A percentile compares a stretch with the other conserved stretches of the same genome.
Evolutionary conservation across 2,888 invertebrate genomes (phyloP).

Genomic region (Archaeoteleia sp.): DNA sequence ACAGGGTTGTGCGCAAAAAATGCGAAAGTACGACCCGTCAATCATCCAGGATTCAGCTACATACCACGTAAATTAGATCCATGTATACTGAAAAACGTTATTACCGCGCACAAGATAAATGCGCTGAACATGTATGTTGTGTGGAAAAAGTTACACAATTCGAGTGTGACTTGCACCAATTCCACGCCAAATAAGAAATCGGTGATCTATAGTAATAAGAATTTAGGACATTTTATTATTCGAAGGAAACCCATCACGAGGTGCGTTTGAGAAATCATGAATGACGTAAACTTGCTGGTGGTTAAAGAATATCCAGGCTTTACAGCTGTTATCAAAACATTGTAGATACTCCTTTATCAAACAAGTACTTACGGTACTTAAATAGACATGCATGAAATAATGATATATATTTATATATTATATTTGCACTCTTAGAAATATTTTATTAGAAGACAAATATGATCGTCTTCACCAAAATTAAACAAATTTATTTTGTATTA

Average conservation of each 20-base stretch:
- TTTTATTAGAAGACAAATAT: too few relatives aligned
- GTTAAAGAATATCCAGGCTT: constrained; percentile 2
- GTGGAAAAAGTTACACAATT: constrained; percentile 67
- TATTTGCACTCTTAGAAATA: too few relatives aligned
- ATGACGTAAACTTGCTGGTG: not conserved
- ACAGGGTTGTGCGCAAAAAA: constrained; percentile 84
- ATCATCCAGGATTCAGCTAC: constrained; percentile 82
- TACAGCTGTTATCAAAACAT: constrained; percentile 2
- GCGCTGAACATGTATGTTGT: constrained; percentile 75
- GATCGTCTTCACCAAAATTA: too few relatives aligned
- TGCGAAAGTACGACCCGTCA: constrained; percentile 78
- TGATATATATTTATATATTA: too few relatives aligned
- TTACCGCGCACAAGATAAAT: constrained; percentile 78
- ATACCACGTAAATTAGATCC: constrained; percentile 75
- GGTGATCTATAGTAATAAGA: constrained; percentile 29
- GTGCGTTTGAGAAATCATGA: constrained; percentile 48
- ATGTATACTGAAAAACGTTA: constrained; percentile 76
- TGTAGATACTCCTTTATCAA: not conserved
- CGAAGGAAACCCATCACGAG: constrained; percentile 56
- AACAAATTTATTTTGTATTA: too few relatives aligned
- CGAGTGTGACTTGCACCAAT: constrained; percentile 57
- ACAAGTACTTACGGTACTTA: not conserved
- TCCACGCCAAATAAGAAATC: constrained; percentile 18
- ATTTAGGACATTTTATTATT: constrained; percentile 63
- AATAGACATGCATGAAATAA: not conserved